Evolutionary conservation across 1,140 invertebrate genomes (phyloP).

Genomic region (Paraescarpia echinospica): DNA sequence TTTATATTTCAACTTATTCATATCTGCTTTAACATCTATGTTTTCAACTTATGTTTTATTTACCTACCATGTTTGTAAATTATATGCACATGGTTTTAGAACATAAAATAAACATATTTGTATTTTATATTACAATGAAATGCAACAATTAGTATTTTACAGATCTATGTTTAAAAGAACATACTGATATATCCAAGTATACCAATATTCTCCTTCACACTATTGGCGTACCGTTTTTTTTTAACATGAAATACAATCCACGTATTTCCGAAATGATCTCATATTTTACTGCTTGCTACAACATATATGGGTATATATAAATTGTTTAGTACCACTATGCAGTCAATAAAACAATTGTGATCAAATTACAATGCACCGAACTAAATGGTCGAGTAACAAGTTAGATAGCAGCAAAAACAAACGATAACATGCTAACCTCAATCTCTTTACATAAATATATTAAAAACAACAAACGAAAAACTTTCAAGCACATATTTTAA

Average conservation of each 20-base stretch:
- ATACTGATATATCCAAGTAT: too few relatives aligned
- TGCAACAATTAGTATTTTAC: too few relatives aligned
- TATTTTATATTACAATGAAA: too few relatives aligned
- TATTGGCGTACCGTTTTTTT: not conserved
- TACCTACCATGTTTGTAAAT: too few relatives aligned
- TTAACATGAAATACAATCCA: not conserved
- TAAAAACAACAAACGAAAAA: not conserved
- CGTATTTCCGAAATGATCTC: not conserved
- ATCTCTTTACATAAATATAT: not conserved
- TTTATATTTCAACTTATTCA: too few relatives aligned
- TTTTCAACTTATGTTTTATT: too few relatives aligned
- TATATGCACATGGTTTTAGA: too few relatives aligned
- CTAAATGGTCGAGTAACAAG: not conserved
- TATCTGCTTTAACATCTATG: too few relatives aligned
- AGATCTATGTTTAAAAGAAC: too few relatives aligned
- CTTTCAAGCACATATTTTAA: not conserved
- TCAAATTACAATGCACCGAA: not conserved
- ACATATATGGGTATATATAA: not conserved
- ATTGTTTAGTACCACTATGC: not conserved
- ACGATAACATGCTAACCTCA: not conserved
- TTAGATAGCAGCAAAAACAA: not conserved
- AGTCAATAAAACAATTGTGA: not conserved
- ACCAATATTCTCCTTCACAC: too few relatives aligned
- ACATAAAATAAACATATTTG: too few relatives aligned
- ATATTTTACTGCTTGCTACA: not conserved